Base-by-base conservation (phyloP, 2,797 vertebrate genomes). In the Melanotaenia nigrans region DNA sequence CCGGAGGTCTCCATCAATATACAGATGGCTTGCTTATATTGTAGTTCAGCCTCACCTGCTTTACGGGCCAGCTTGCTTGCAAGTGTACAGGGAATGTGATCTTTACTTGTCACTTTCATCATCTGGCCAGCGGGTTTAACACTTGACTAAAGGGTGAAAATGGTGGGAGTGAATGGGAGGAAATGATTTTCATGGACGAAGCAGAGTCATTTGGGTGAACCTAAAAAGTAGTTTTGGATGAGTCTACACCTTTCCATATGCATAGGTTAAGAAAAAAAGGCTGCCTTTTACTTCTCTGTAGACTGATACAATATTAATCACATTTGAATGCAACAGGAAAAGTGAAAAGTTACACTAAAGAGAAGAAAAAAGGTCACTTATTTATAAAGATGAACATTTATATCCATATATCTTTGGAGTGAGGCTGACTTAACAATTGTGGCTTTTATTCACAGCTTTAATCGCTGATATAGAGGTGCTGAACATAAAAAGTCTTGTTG, bases 401-500 rank as follows among this genome's bases (percentile, higher is more conserved):
- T 54, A 68, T 25, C 65, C 49, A 67, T 54, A 71, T 25, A 69
- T 61, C 36, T 65, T 45, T 49, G 70, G 30, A 64, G 53, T 35
- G 71, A 77, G 69, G 77, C 64, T 70, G 71, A 79, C 65, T 83
- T 65, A 78, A 85, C 77, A 84, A 77, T 81, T 86, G 77, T 76
- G 73, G 76, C 77, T 87, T 89, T 87, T 87, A 83, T 85, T 62
- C 61, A 24, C 70, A 83, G 70, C 69, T 36, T 83, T 87, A 91
- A 86, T 88, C 77, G 79, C 62, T 84, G 78, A 75, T 84, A 78
- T 81, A 78, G 78, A 82, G 49, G 84, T 35, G 3, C 67, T 16
- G 47, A 68, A 77, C 66, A 90, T 84, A 86, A 88, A 89, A 87
- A 83, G 59, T 58, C 80, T 90, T 78, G 83, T 87, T 89, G 88